These are phyloP conservation scores for Formica selysi DNA, from an alignment of 1,140 invertebrate species.

Conservation along the genomic window DNA sequence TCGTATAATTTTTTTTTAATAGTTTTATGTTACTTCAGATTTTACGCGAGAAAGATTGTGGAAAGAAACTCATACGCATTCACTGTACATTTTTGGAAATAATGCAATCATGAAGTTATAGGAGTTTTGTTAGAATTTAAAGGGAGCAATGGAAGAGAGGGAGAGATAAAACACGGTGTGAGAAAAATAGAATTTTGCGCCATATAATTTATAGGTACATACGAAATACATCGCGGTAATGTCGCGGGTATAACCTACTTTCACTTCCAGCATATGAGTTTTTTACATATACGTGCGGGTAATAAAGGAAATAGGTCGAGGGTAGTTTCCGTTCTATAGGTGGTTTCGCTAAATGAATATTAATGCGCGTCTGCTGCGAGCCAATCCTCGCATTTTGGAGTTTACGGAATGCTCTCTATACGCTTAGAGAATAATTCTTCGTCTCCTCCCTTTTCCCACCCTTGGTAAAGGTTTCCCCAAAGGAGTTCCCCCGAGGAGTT, in stretches of 20 bases:
- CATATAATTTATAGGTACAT: slow-evolving; percentile 46
- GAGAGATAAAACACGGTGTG: slow-evolving; percentile 11
- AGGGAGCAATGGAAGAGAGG: background rate
- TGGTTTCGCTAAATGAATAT: slow-evolving; percentile 79
- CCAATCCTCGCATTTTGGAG: slow-evolving; percentile 43
- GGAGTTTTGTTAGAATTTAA: slow-evolving; percentile 19
- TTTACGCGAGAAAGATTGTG: background rate
- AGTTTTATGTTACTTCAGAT: background rate
- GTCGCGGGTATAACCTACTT: slow-evolving; percentile 71
- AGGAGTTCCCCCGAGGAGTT: too few species aligned
- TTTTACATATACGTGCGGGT: slow-evolving; percentile 56
- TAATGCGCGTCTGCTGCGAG: slow-evolving; percentile 72
- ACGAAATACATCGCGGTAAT: slow-evolving; percentile 34
- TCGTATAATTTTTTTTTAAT: too few species aligned
- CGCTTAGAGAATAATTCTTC: slow-evolving; percentile 37
- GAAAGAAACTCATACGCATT: background rate
- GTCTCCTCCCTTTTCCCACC: too few species aligned
- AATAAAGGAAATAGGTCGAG: slow-evolving; percentile 72
- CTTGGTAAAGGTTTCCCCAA: too few species aligned
- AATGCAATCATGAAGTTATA: background rate
- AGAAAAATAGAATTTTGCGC: slow-evolving; percentile 36
- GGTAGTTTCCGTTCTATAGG: slow-evolving; percentile 60
- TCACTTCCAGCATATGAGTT: slow-evolving; percentile 23
- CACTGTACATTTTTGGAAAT: background rate
- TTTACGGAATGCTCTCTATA: slow-evolving; percentile 8